These are phyloP conservation scores for Pelobates cultripes DNA, from an alignment of 2,797 vertebrate genomes.

Conservation along the genomic window DNA sequence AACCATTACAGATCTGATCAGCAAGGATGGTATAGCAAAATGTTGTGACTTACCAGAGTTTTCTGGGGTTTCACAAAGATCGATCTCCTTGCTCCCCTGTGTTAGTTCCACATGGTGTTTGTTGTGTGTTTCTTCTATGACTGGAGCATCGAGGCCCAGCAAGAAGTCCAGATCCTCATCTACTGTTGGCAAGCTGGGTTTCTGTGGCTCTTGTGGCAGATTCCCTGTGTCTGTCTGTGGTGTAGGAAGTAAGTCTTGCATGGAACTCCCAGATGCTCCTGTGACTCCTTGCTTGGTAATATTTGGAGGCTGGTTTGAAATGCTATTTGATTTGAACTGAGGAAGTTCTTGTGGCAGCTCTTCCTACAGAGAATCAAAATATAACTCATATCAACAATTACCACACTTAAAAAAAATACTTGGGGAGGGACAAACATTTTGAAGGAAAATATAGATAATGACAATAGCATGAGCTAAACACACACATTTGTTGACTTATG, in stretches of 20 bases:
- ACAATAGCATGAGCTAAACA: too few relatives aligned
- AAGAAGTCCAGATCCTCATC: slow-evolving; percentile 89
- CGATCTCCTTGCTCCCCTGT: slow-evolving; percentile 45
- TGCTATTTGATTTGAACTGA: not conserved
- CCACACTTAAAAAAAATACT: too few relatives aligned
- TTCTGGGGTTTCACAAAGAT: slow-evolving; percentile 50
- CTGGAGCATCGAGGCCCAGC: slow-evolving; percentile 78
- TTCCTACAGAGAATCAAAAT: not conserved
- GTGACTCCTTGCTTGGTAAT: not conserved
- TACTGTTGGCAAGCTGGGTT: slow-evolving; percentile 23
- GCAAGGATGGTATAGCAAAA: too few relatives aligned
- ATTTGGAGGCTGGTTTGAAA: not conserved
- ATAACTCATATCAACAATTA: too few relatives aligned
- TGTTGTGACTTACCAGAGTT: slow-evolving; percentile 60
- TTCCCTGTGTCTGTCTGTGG: not conserved
- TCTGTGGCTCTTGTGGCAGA: not conserved
- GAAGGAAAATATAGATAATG: too few relatives aligned
- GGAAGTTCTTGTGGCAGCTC: slow-evolving; percentile 42
- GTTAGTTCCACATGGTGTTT: slow-evolving; percentile 20
- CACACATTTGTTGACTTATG: too few relatives aligned
- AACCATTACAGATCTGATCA: not conserved
- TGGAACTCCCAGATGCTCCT: not conserved
- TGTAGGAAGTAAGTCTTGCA: not conserved
- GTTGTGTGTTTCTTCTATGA: slow-evolving; percentile 40
- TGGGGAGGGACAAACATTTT: too few relatives aligned